Base-by-base conservation (phyloP, 2,797 vertebrate genomes). In the Morelia viridis region DNA sequence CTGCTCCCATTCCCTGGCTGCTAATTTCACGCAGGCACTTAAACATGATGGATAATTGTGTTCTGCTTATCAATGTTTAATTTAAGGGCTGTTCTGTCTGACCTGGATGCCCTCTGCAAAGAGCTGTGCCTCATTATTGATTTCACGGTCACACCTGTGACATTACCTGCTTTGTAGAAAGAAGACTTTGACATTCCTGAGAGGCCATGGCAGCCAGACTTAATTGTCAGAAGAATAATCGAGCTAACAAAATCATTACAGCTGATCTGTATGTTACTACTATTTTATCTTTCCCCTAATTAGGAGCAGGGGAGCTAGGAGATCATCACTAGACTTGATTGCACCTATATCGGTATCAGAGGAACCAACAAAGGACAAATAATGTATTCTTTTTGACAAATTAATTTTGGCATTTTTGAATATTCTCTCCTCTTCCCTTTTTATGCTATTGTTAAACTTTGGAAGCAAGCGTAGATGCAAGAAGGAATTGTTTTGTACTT, bases 91-190 rank as follows among this genome's bases (percentile, higher is more conserved):
- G 97, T 97, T 97, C 95, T 90, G 0, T 96, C 97, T 97, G 97
- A 97, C 97, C 97, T 96, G 95, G 96, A 96, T 97, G 96, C 96
- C 97, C 97, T 97, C 96, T 97, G 96, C 95, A 94, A 92, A 96
- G 95, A 96, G 95, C 96, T 95, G 94, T 95, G 96, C 94, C 97
- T 97, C 96, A 95, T 97, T 97, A 97, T 97, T 97, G 96, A 97
- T 97, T 97, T 97, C 97, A 96, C 96, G 96, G 96, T 97, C 96
- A 97, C 96, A 97, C 97, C 96, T 97, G 96, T 97, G 97, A 97
- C 97, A 97, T 96, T 97, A 97, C 97, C 97, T 97, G 96, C 95
- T 95, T 96, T 96, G 95, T 93, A 95, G 95, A 96, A 97, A 96
- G 95, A 96, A 95, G 96, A 95, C 96, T 97, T 96, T 97, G 97